A percentile compares a stretch with the other conserved stretches of the same genome.
These are phyloP conservation scores for Pristionchus maxplancki DNA, from an alignment of 2,888 invertebrate species.

Conservation along the genomic window DNA sequence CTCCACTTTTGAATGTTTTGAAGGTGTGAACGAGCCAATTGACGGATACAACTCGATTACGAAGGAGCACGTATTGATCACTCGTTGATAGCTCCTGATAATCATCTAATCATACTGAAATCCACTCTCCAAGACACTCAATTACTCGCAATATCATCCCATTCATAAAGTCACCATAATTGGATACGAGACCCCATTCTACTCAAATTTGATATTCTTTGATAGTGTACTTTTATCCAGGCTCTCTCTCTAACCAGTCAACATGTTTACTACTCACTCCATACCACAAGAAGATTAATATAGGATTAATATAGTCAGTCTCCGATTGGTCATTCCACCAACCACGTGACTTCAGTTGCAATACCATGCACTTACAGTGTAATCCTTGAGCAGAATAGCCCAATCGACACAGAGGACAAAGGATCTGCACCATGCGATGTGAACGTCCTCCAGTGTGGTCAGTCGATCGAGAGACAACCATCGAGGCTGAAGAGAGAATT, in stretches of 20 bases:
- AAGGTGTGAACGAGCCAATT: constrained; percentile 72
- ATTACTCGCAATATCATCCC: background rate
- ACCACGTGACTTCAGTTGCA: background rate
- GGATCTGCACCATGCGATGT: constrained; percentile 71
- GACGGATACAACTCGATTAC: constrained; percentile 69
- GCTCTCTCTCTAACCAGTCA: background rate
- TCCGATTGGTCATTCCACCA: background rate
- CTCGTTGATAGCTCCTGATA: constrained; percentile 60
- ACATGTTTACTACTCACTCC: background rate
- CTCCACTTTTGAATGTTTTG: constrained; percentile 66
- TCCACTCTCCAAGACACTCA: too few species aligned
- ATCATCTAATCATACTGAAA: background rate
- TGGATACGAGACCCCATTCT: background rate
- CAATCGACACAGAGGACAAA: constrained; percentile 70
- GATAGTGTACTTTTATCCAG: constrained; percentile 6
- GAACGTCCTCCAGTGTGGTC: constrained; percentile 69
- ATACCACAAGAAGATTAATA: background rate
- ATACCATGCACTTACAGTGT: constrained; percentile 53
- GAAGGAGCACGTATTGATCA: constrained; percentile 66
- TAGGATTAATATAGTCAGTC: background rate
- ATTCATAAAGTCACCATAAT: background rate
- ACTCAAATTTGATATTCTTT: background rate
- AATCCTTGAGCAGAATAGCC: constrained; percentile 65
- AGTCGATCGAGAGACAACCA: constrained; percentile 68
- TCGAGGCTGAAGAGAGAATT: constrained; percentile 60